Percentiles rank a stretch among this genome's conserved stretches.
phyloP scores from a whole-genome alignment of 2,888 invertebrate species.

The Cybosia mesomella region DNA sequence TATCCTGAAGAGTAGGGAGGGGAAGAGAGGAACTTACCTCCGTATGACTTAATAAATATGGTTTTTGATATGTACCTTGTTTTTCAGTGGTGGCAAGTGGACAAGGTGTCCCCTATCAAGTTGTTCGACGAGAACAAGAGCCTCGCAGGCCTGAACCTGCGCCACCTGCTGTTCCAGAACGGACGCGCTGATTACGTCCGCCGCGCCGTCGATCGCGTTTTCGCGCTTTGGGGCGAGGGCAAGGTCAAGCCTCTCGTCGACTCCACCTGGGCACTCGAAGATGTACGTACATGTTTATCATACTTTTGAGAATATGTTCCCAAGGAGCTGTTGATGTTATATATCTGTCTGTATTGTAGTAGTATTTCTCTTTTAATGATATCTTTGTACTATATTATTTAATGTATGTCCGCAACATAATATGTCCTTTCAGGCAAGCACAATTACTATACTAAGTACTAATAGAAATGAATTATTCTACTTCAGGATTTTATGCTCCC shows the following conservation, averaged over 20 bases:
- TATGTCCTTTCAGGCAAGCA: too few species aligned
- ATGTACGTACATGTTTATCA: slow-evolving; percentile 87
- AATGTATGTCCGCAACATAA: too few species aligned
- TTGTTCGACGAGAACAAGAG: slow-evolving; percentile 96
- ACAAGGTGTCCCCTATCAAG: slow-evolving; percentile 95
- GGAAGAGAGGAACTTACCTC: neutral
- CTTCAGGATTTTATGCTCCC: too few species aligned
- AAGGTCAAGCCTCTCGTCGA: slow-evolving; percentile 94
- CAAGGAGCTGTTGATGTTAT: too few species aligned
- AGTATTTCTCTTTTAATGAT: too few species aligned
- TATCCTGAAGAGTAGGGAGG: neutral
- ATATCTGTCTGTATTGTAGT: too few species aligned
- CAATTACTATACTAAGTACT: too few species aligned
- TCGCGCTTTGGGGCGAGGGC: slow-evolving; percentile 91
- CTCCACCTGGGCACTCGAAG: slow-evolving; percentile 95
- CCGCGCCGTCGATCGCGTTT: slow-evolving; percentile 90
- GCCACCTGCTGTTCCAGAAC: slow-evolving; percentile 93
- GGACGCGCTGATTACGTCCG: slow-evolving; percentile 91
- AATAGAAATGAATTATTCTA: too few species aligned
- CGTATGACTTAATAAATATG: neutral
- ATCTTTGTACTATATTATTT: too few species aligned
- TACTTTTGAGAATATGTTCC: too few species aligned
- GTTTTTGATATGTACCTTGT: slow-evolving; percentile 1
- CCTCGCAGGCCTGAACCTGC: slow-evolving; percentile 93
- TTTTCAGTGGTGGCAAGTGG: slow-evolving; percentile 96